phyloP scores from a whole-genome alignment of 2,113 vertebrate genomes.

The Trogon surrucura region DNA sequence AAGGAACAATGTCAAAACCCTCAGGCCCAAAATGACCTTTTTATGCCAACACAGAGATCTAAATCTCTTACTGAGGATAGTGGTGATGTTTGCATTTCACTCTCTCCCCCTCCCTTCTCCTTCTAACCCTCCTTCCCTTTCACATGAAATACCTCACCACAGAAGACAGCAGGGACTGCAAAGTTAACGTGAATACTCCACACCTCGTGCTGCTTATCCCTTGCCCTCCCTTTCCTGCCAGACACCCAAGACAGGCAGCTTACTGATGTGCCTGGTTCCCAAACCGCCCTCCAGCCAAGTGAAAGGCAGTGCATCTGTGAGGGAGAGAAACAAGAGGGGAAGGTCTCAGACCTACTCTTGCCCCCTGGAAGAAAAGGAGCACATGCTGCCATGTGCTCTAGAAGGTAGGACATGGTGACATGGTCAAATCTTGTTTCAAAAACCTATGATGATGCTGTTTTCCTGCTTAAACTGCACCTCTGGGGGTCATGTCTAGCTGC shows the following conservation, averaged over 20 bases:
- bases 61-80: constrained; percentile 69
- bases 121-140: not conserved
- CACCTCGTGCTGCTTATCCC: not conserved
- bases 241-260: not conserved
- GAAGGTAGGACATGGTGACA: not conserved
- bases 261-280: not conserved
- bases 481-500: not conserved
- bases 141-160: constrained; percentile 18
- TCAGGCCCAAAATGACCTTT: constrained; percentile 78
- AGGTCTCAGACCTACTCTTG: not conserved
- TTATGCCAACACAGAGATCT: constrained; percentile 70
- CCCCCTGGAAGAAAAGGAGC: not conserved
- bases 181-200: not conserved
- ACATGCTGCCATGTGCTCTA: not conserved
- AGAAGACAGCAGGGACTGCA: not conserved
- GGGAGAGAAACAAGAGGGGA: not conserved
- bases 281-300: not conserved
- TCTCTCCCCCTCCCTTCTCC: constrained; percentile 29
- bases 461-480: not conserved
- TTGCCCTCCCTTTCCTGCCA: not conserved
- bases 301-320: not conserved
- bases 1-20: constrained; percentile 82
- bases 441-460: not conserved
- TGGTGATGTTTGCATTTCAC: constrained; percentile 62
- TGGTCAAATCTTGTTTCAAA: not conserved